These are phyloP conservation scores for Plebejus argus DNA, from an alignment of 2,888 invertebrate species.

Conservation along the genomic window DNA sequence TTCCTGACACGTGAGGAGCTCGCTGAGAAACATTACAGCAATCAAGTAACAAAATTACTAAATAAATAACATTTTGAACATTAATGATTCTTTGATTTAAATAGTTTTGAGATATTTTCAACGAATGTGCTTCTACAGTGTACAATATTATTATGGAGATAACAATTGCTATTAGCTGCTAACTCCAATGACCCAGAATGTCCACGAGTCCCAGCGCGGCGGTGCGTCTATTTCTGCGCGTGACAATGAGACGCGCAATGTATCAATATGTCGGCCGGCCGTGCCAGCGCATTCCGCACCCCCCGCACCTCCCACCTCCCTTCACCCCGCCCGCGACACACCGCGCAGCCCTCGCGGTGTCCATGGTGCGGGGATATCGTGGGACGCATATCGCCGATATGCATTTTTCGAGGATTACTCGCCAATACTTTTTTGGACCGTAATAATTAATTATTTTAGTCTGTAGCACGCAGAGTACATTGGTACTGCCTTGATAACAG, in stretches of 20 bases:
- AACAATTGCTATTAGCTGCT: background rate
- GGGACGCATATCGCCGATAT: too few relatives aligned
- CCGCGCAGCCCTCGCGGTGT: background rate
- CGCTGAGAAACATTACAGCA: too few relatives aligned
- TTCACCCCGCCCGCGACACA: background rate
- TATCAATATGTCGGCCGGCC: slow-evolving; percentile 28
- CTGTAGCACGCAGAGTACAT: too few relatives aligned
- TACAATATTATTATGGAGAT: background rate
- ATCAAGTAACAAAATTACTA: too few relatives aligned
- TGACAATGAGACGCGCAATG: slow-evolving; percentile 30
- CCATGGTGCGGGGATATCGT: background rate
- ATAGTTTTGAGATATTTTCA: background rate
- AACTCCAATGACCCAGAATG: slow-evolving; percentile 29
- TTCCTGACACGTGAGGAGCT: too few relatives aligned
- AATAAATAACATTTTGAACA: background rate
- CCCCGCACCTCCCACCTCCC: background rate
- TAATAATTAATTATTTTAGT: too few relatives aligned
- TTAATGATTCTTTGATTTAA: background rate
- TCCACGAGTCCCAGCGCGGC: background rate
- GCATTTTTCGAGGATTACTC: too few relatives aligned
- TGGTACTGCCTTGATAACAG: too few relatives aligned
- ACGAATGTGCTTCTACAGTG: background rate
- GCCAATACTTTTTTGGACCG: too few relatives aligned
- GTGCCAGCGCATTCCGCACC: slow-evolving; percentile 23
- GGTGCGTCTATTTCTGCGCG: slow-evolving; percentile 21